Evolutionary conservation across 92 coral and sea anemone species (phyloP), one percentile per base, ranked within the genome.

Genomic region (Micromussa lordhowensis): DNA sequence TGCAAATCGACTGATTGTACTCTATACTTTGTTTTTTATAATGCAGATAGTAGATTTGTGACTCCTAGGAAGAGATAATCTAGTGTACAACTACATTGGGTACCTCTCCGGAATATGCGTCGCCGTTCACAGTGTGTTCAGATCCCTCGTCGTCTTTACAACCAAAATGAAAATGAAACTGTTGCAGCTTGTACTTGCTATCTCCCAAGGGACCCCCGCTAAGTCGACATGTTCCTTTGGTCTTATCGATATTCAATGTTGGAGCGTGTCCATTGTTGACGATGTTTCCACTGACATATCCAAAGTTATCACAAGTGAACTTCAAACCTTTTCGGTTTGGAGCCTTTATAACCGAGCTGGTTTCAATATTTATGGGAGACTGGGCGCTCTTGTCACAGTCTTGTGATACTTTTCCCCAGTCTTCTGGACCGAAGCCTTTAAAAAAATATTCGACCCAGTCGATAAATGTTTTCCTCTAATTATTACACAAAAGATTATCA

Each of bases 121-220:
- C 53, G 22, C 75, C 75, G 38, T 84, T 32, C 3, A 86, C 74
- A 21, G 95, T 85, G 81, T 94, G 96, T 40, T 94, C 96, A 29
- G 96, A 94, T 24, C 96, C 96, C 77, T 26, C 74, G 17, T 32
- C 5, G 49, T 84, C 75, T 54, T 49, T 17, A 68, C 96, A 94
- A 14, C 96, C 96, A 71, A 94, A 94, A 66, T 94, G 96, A 68
- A 94, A 87, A n/a, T 90, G 94, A 79, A 94, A 80, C 81, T 89
- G 93, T 55, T 80, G 82, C 24, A 94, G 90, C 17, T 75, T 53
- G 70, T 73, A 90, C 1, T 30, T 75, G 24, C 82, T 44, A 44
- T 44, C 72, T 55, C 79, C 83, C 21, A 77, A 54, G 36, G 93
- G 93, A 44, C 87, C 87, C 17, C 79, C 87, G 12, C 44, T n/a